These are phyloP conservation scores for Atopsyche davidsoni DNA, from an alignment of 1,140 invertebrate genomes.

Conservation along the genomic window DNA sequence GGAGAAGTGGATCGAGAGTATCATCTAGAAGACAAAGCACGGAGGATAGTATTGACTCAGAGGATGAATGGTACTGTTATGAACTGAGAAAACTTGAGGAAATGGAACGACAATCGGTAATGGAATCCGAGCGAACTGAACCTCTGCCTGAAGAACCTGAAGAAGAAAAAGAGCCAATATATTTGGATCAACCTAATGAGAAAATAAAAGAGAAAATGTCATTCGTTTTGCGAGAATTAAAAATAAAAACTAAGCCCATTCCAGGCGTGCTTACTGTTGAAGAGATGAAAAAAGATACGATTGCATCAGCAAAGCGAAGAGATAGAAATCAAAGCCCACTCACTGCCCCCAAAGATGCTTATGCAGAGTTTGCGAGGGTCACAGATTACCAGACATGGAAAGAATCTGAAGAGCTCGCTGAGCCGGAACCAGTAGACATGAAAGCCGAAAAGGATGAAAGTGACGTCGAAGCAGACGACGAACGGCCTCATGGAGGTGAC, in stretches of 20 bases:
- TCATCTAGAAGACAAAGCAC: slow-evolving; percentile 84
- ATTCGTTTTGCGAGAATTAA: slow-evolving; percentile 66
- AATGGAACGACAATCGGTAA: slow-evolving; percentile 68
- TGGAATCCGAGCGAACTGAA: slow-evolving; percentile 58
- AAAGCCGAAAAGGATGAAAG: slow-evolving; percentile 32
- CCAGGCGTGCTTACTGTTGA: slow-evolving; percentile 36
- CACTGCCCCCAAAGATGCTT: slow-evolving; percentile 27
- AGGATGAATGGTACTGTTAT: slow-evolving; percentile 91
- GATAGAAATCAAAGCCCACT: slow-evolving; percentile 27
- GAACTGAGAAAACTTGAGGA: slow-evolving; percentile 81
- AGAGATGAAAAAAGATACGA: slow-evolving; percentile 43
- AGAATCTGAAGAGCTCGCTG: slow-evolving; percentile 32
- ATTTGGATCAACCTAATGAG: slow-evolving; percentile 59
- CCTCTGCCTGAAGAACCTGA: slow-evolving; percentile 56
- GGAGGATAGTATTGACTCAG: slow-evolving; percentile 87
- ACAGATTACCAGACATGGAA: slow-evolving; percentile 41
- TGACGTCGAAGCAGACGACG: slow-evolving; percentile 40
- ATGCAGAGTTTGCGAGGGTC: slow-evolving; percentile 31
- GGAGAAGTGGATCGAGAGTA: slow-evolving; percentile 76
- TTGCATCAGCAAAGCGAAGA: slow-evolving; percentile 30
- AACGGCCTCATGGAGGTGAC: slow-evolving; percentile 37
- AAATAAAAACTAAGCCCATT: slow-evolving; percentile 54
- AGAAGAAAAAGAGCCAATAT: slow-evolving; percentile 41
- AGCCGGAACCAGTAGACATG: slow-evolving; percentile 31
- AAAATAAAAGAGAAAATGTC: slow-evolving; percentile 72